Evolutionary conservation across 2,888 invertebrate genomes (phyloP), one percentile per base, ranked within the genome.

Genomic region (Cosmia pyralina): DNA sequence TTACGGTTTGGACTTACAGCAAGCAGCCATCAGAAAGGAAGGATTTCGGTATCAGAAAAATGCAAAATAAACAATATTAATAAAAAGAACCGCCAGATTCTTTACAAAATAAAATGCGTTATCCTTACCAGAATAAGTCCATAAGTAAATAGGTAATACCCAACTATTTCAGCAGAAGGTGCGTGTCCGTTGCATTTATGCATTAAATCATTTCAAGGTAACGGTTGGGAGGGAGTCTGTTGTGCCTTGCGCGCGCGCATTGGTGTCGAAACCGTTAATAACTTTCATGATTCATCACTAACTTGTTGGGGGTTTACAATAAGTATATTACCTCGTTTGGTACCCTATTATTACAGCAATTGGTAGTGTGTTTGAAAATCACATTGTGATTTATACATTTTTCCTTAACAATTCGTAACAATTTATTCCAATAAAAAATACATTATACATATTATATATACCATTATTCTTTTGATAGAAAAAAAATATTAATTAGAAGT

Each of bases 121-220:
- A 59, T 52, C 46, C 46, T 50, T 73, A 69, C 10, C 70, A 83
- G 86, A 86, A 85, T 86, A 86, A 58, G 75, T n/a, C 52, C 13
- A 48, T 34, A 71, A 72, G 65, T 68, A 50, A 65, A 73, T 75
- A 71, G 69, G 74, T 79, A 82, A 64, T 66, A 59, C 63, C 70
- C 69, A 73, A 76, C 70, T 81, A 75, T 81, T 80, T 81, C 77
- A 82, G 69, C 75, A 80, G 34, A 79, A 84, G 63, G 82, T 81
- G 85, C 82, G 78, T 83, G 79, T 70, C 60, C 22, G 74, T 76
- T 82, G 82, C 81, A 81, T 79, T 83, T 84, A 83, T 88, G 85
- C 84, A 85, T 84, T 85, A 81, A 83, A 85, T 84, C 87, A 85
- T 81, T 86, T 88, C 88, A 88, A 88, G 88, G 88, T 82, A 73